These are phyloP conservation scores for Thereuonema tuberculata DNA, from an alignment of 1,140 invertebrate genomes.

Conservation along the genomic window DNA sequence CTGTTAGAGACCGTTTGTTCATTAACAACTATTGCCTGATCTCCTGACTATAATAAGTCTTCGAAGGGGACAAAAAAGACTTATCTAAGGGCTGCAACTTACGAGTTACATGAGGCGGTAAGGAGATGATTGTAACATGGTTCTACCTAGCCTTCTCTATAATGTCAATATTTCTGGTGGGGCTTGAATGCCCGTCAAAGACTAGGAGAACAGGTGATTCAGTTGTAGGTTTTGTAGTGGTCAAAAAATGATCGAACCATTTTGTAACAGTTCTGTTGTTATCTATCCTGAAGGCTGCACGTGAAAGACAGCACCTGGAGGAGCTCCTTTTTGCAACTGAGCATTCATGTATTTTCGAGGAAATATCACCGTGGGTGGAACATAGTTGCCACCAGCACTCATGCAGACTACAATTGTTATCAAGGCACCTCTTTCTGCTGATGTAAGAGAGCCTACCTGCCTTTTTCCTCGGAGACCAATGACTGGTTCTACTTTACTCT, in stretches of 20 bases:
- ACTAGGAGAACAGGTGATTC: neutral
- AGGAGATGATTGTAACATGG: constrained; percentile 15
- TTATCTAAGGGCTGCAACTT: constrained; percentile 33
- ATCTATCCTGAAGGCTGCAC: constrained; percentile 8
- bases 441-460: constrained; percentile 3
- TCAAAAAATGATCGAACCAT: constrained; percentile 20
- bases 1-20: too few species aligned
- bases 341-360: neutral
- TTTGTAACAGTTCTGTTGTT: constrained; percentile 17
- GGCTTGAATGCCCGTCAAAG: neutral
- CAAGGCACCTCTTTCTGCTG: neutral
- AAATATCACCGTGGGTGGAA: neutral
- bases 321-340: neutral
- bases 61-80: constrained; percentile 26
- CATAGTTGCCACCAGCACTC: neutral
- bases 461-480: constrained; percentile 9
- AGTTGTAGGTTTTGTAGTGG: constrained; percentile 15
- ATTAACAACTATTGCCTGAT: neutral
- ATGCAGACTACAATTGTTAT: neutral
- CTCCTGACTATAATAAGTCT: neutral
- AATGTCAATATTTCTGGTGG: neutral
- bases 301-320: neutral
- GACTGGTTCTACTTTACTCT: neutral
- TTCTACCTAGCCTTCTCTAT: constrained; percentile 11
- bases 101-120: constrained; percentile 29